Percentiles rank a stretch among this genome's conserved stretches.
phyloP scores from a whole-genome alignment of 35 echinoderm and acorn worm species.

The Diadema setosum region DNA sequence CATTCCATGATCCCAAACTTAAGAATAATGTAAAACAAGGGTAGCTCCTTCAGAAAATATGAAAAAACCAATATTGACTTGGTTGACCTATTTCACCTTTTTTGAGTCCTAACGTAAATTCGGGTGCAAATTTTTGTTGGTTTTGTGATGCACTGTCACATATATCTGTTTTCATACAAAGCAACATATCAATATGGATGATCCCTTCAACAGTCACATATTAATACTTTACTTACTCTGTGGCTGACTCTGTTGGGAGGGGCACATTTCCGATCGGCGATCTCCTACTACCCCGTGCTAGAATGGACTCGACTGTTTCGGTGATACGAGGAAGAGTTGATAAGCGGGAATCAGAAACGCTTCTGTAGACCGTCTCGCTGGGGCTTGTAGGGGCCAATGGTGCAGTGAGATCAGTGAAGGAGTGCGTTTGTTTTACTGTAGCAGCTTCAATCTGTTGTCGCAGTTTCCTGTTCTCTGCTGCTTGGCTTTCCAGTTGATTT shows the following conservation, averaged over 20 bases:
- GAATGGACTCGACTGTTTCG: slow-evolving; percentile 18
- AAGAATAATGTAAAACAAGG: too few relatives aligned
- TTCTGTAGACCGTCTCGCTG: neutral
- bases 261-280: neutral
- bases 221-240: neutral
- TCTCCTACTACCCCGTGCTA: neutral
- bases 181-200: too few relatives aligned
- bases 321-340: neutral
- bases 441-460: neutral
- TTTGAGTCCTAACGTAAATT: too few relatives aligned
- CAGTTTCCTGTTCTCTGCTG: neutral
- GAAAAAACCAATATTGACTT: too few relatives aligned
- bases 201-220: too few relatives aligned
- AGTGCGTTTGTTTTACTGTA: neutral
- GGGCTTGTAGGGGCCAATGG: neutral
- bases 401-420: neutral
- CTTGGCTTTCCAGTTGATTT: neutral
- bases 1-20: too few relatives aligned
- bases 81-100: too few relatives aligned
- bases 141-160: too few relatives aligned
- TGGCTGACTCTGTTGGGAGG: neutral
- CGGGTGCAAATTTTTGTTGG: too few relatives aligned
- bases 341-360: neutral
- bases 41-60: too few relatives aligned
- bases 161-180: too few relatives aligned